phyloP scores from a whole-genome alignment of 2,113 vertebrate species.

The Stegastes partitus region DNA sequence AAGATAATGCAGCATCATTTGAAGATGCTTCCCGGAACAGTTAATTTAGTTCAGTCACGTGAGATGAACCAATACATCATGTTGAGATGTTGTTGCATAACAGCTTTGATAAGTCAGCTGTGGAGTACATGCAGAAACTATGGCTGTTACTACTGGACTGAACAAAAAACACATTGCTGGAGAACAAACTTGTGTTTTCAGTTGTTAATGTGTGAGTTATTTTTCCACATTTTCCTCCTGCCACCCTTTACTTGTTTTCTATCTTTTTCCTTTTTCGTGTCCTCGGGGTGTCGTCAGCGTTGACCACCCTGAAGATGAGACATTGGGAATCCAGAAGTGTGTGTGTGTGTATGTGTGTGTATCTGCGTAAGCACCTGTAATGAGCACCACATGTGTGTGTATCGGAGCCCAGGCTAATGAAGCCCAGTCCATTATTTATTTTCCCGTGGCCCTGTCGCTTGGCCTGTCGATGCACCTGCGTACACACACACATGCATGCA shows the following conservation, averaged over 20 bases:
- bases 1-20: constrained; percentile 10
- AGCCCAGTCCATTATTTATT: constrained; percentile 84
- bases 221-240: constrained; percentile 30
- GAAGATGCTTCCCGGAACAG: constrained; percentile 4
- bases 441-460: constrained; percentile 77
- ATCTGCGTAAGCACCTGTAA: constrained; percentile 81
- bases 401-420: constrained; percentile 79
- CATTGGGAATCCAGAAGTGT: constrained; percentile 63
- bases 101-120: constrained; percentile 25
- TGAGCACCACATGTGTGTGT: constrained; percentile 84
- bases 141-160: constrained; percentile 41
- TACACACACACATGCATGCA: constrained; percentile 61
- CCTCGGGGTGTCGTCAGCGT: constrained; percentile 55
- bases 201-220: constrained; percentile 49
- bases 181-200: constrained; percentile 33
- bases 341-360: constrained; percentile 52
- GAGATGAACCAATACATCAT: constrained; percentile 24
- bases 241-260: constrained; percentile 29
- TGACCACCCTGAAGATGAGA: constrained; percentile 82
- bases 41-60: constrained; percentile 9
- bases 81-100: constrained; percentile 29
- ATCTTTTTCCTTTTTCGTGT: constrained; percentile 36
- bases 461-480: constrained; percentile 84
- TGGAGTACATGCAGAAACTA: constrained; percentile 23
- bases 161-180: constrained; percentile 15